Evolutionary conservation across 92 coral and sea anemone species (phyloP).

Genomic region (Muricea muricata): DNA sequence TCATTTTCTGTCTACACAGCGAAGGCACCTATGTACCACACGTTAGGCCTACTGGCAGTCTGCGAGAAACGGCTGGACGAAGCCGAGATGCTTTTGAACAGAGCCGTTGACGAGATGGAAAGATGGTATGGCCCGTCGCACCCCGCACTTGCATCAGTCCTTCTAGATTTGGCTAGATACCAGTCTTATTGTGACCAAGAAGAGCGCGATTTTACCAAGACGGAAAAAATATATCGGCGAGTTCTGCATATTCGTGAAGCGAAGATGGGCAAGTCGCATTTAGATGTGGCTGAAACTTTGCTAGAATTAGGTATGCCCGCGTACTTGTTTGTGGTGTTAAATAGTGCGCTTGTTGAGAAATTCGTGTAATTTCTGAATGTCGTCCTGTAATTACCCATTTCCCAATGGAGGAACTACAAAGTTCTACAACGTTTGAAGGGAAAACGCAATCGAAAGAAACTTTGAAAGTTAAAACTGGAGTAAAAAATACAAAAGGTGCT

Average conservation of each 20-base stretch:
- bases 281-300: constrained; percentile 85
- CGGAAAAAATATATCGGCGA: constrained; percentile 81
- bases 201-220: constrained; percentile 63
- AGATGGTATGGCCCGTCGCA: constrained; percentile 91
- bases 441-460: too few relatives aligned
- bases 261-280: constrained; percentile 78
- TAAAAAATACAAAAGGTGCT: too few relatives aligned
- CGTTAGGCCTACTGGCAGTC: constrained; percentile 81
- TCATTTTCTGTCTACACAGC: neutral
- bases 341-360: too few relatives aligned
- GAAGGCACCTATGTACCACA: constrained; percentile 63
- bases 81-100: constrained; percentile 73
- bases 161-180: constrained; percentile 85
- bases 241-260: constrained; percentile 88
- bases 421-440: too few relatives aligned
- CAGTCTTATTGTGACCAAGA: constrained; percentile 64
- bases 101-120: constrained; percentile 78
- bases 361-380: too few relatives aligned
- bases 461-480: too few relatives aligned
- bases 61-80: constrained; percentile 73
- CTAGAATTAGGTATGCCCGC: constrained; percentile 80
- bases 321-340: too few relatives aligned
- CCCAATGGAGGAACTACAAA: too few relatives aligned
- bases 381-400: too few relatives aligned
- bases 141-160: constrained; percentile 83